These are phyloP conservation scores for Bucorvus abyssinicus DNA, from an alignment of 2,797 vertebrate species.

Conservation along the genomic window DNA sequence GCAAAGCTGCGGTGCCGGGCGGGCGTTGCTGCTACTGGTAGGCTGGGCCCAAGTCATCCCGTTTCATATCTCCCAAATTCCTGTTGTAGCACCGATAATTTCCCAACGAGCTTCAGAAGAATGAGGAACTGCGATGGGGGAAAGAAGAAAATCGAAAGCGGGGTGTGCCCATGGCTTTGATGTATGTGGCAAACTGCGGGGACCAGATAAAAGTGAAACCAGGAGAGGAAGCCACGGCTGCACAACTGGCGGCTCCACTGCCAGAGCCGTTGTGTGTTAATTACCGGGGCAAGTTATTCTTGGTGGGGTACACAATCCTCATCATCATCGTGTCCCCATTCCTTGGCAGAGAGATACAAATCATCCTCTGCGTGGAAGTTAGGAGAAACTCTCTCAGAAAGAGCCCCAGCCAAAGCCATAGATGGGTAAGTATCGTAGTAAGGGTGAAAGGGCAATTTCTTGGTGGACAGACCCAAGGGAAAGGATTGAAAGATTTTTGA, in stretches of 20 bases:
- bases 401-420: background rate
- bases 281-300: background rate
- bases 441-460: background rate
- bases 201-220: conserved; percentile 43
- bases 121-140: background rate
- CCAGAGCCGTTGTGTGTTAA: background rate
- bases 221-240: background rate
- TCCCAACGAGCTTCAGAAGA: background rate
- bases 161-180: background rate
- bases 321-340: background rate
- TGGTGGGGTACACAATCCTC: background rate
- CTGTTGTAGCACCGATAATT: fast-evolving
- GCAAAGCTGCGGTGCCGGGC: background rate
- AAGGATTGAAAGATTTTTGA: background rate
- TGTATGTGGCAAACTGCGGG: background rate
- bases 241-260: background rate
- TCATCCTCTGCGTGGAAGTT: background rate
- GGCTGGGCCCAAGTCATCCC: background rate
- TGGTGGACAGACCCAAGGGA: background rate
- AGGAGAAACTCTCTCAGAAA: background rate
- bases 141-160: background rate
- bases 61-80: background rate
- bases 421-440: background rate
- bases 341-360: background rate
- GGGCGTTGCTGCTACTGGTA: background rate